Percentiles rank a stretch among this genome's conserved stretches.
phyloP scores from a whole-genome alignment of 2,797 vertebrate species.

The Sebastes elongatus region DNA sequence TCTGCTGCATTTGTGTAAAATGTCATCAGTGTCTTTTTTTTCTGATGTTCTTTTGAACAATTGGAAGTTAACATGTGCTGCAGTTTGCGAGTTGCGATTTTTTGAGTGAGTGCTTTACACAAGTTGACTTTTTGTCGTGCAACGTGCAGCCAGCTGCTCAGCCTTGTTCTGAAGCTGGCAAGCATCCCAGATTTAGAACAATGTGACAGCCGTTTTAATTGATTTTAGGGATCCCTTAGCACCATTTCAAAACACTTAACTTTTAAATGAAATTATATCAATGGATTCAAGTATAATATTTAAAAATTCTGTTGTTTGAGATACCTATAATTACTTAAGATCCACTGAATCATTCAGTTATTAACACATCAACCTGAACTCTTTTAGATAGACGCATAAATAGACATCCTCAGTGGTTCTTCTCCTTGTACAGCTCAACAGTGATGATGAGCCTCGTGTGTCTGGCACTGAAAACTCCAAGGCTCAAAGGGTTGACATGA shows the following conservation, averaged over 20 bases:
- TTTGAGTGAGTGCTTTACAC: not conserved
- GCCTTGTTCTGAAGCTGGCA: not conserved
- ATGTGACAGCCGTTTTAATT: not conserved
- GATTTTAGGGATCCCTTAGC: not conserved
- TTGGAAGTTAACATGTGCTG: constrained; percentile 30
- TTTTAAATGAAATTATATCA: not conserved
- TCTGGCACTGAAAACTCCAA: constrained; percentile 2
- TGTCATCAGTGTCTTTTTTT: constrained; percentile 32
- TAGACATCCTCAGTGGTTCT: not conserved
- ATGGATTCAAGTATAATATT: not conserved
- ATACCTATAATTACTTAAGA: not conserved
- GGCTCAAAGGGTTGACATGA: not conserved
- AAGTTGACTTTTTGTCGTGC: constrained; percentile 16
- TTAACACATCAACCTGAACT: not conserved
- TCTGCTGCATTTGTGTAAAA: constrained; percentile 47
- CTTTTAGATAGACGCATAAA: not conserved
- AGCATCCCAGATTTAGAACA: constrained; percentile 11
- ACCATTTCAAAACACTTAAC: not conserved
- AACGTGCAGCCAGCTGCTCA: not conserved
- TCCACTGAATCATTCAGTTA: not conserved
- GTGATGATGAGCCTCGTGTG: not conserved
- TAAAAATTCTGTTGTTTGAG: not conserved
- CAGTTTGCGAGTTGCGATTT: constrained; percentile 23
- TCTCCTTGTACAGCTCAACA: not conserved
- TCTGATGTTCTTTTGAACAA: constrained; percentile 24